These are phyloP conservation scores for Cryptotermes secundus DNA, from an alignment of 1,140 invertebrate species.

Conservation along the genomic window DNA sequence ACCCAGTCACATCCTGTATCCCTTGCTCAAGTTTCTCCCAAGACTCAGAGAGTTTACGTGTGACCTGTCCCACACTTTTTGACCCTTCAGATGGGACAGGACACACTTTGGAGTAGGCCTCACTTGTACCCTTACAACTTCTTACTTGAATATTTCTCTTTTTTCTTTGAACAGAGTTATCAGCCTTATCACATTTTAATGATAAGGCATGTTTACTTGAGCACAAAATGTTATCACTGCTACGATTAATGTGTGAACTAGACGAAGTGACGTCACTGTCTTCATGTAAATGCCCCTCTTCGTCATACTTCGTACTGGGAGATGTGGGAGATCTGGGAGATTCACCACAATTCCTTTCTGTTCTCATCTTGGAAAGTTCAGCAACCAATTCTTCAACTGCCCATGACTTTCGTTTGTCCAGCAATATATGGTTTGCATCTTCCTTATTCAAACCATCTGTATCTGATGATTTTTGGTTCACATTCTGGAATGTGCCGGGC, in stretches of 20 bases:
- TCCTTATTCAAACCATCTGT: neutral
- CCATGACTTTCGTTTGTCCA: slow-evolving; percentile 49
- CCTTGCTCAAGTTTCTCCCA: neutral
- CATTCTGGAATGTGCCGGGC: too few species aligned
- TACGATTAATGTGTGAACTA: neutral
- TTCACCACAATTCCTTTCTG: neutral
- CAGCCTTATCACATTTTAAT: slow-evolving; percentile 23
- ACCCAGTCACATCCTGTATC: neutral
- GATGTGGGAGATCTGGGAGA: too few species aligned
- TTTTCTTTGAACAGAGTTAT: neutral
- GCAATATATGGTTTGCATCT: slow-evolving; percentile 38
- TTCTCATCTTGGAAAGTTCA: slow-evolving; percentile 41
- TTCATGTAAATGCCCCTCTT: neutral
- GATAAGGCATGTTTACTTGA: slow-evolving; percentile 28
- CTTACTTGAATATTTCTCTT: too few species aligned
- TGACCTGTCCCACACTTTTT: neutral
- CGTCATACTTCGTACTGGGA: neutral
- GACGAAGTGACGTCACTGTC: neutral
- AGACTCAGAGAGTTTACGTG: neutral
- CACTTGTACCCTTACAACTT: neutral
- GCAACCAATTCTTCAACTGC: slow-evolving; percentile 47
- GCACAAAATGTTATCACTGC: neutral
- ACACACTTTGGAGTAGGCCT: neutral
- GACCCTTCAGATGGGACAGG: neutral
- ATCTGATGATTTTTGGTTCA: too few species aligned